phyloP scores from a whole-genome alignment of 2,888 invertebrate species.

The Eumacrocentrus americanus region DNA sequence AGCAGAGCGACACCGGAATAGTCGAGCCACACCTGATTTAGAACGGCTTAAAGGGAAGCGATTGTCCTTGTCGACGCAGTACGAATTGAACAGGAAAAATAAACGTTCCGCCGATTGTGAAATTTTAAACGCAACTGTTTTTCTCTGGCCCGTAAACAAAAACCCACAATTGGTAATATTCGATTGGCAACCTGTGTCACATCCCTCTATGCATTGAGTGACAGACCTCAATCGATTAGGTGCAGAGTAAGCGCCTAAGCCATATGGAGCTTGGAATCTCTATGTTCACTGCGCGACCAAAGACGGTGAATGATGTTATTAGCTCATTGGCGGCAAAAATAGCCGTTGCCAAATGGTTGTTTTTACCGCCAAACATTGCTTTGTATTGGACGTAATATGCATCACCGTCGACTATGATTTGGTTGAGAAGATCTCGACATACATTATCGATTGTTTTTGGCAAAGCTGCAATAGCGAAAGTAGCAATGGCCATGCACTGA shows the following conservation, averaged over 20 bases:
- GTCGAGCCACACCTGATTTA: neutral
- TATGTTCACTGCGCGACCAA: neutral
- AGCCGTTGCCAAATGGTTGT: neutral
- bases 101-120: too few relatives aligned
- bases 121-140: neutral
- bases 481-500: neutral
- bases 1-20: neutral
- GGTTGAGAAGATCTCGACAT: neutral
- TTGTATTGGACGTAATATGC: neutral
- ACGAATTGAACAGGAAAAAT: constrained; percentile 1
- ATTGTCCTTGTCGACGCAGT: neutral
- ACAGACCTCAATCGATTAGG: too few relatives aligned
- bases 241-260: neutral
- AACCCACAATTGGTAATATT: too few relatives aligned
- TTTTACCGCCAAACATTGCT: too few relatives aligned
- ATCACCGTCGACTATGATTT: neutral
- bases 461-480: neutral
- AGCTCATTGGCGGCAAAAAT: too few relatives aligned
- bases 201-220: too few relatives aligned
- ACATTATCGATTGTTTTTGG: neutral
- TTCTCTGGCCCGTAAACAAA: neutral
- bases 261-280: neutral
- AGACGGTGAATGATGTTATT: neutral
- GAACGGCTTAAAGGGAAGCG: neutral
- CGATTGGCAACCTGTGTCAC: too few relatives aligned